A percentile compares a stretch with the other conserved stretches of the same genome.
These are phyloP conservation scores for Mayetiola destructor DNA, from an alignment of 2,888 invertebrate genomes.

Conservation along the genomic window DNA sequence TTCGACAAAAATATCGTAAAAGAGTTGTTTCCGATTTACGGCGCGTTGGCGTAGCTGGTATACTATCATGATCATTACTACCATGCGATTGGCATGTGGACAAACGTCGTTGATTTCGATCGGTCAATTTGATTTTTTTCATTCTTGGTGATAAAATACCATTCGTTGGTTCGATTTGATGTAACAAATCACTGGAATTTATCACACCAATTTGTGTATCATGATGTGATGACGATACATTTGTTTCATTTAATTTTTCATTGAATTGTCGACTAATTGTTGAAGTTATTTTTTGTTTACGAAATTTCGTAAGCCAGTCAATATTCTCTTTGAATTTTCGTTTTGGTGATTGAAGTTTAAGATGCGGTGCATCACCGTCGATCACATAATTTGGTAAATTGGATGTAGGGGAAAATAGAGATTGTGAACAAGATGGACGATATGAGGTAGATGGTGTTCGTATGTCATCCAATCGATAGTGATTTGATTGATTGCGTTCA, in stretches of 20 bases:
- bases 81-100: conserved; percentile 23
- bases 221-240: conserved; percentile 16
- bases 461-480: conserved; percentile 12
- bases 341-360: conserved; percentile 46
- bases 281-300: conserved; percentile 38
- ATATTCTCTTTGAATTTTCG: conserved; percentile 46
- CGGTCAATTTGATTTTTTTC: conserved; percentile 27
- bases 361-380: conserved; percentile 59
- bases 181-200: background rate
- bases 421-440: conserved; percentile 21
- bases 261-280: conserved; percentile 22
- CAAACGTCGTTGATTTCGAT: conserved; percentile 27
- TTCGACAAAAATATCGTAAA: conserved; percentile 29
- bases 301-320: conserved; percentile 57
- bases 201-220: background rate
- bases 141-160: conserved; percentile 27
- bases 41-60: conserved; percentile 20
- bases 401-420: conserved; percentile 45
- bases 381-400: conserved; percentile 64
- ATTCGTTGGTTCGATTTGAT: background rate
- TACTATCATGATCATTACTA: background rate
- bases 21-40: conserved; percentile 33
- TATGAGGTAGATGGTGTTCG: conserved; percentile 17
- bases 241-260: conserved; percentile 23
- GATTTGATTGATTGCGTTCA: conserved; percentile 10